Evolutionary conservation across 2,113 vertebrate genomes (phyloP), one percentile per base, ranked within the genome.

Genomic region (Ploceus nigricollis): DNA sequence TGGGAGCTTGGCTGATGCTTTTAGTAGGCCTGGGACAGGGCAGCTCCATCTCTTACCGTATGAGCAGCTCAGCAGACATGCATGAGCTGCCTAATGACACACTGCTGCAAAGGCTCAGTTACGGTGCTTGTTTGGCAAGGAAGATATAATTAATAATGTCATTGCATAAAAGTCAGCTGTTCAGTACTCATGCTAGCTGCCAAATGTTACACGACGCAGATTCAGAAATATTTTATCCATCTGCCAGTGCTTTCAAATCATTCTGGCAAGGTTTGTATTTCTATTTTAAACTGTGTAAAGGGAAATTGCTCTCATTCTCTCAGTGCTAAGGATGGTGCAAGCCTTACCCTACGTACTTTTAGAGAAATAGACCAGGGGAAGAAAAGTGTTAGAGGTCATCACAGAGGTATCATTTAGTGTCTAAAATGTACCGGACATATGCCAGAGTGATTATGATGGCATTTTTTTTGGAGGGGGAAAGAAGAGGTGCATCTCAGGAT

Each of bases 161-260:
- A 94, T 97, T 97, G 91, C 95, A 89, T 96, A 93, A 51, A 97
- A 97, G 97, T 98, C 97, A 98, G 98, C 98, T 98, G 97, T 98
- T 97, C 96, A 65, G 77, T 65, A 91, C 96, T 97, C 95, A 91
- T 97, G 87, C 94, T 94, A 82, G 95, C 94, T 97, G 96, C 94
- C 93, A 95, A 94, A 95, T 63, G 37, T 97, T 97, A 95, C 90
- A 91, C n/a, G 57, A 89, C 93, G 92, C 87, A 23, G 57, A 91
- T 96, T 97, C 93, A 98, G 96, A 98, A 98, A 96, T 92, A 98
- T 95, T 96, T 95, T 82, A 90, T 72, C 88, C 88, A 70, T 96
- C 96, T 95, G 98, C 97, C 98, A 98, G 48, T 88, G 96, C 96
- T 94, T 93, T 82, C 92, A 97, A 94, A 92, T 97, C 71, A 87